Conservation (phyloP, 2,113 vertebrate species). For the Henicopernis longicauda region DNA sequence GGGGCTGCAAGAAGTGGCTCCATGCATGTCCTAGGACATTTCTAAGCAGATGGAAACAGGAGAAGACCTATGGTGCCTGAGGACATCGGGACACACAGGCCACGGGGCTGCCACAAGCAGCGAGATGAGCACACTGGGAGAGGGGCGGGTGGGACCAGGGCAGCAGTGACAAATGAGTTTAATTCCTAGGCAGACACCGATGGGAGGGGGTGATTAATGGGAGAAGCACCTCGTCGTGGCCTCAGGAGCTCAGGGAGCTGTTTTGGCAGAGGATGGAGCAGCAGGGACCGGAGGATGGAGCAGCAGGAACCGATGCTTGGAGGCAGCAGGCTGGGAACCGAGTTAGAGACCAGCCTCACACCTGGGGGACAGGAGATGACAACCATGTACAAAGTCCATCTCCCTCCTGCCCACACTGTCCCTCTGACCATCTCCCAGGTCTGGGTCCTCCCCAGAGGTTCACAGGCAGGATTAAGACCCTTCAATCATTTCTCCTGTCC, state of each 20-base stretch:
- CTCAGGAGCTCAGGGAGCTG: not conserved
- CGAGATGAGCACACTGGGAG: fast-evolving
- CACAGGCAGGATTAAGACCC: not conserved
- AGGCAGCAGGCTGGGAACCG: fast-evolving
- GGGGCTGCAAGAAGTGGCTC: not conserved
- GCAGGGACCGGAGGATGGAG: not conserved
- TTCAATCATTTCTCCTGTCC: not conserved
- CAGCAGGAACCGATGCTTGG: not conserved
- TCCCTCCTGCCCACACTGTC: not conserved
- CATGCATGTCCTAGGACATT: fast-evolving
- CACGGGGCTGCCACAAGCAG: fast-evolving
- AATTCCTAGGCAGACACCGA: slow-evolving; percentile 30
- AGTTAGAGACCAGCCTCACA: not conserved
- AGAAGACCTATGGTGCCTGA: fast-evolving
- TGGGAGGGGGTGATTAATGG: slow-evolving; percentile 29
- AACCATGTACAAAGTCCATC: fast-evolving
- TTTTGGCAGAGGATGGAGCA: not conserved
- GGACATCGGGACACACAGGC: not conserved
- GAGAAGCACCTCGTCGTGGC: fast-evolving
- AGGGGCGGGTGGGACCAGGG: not conserved
- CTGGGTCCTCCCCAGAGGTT: not conserved
- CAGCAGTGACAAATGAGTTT: slow-evolving; percentile 40
- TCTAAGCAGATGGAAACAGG: not conserved
- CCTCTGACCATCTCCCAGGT: not conserved
- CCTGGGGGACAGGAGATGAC: not conserved